Conservation (phyloP, 1,140 invertebrate species). For the Lamellibrachia luymesi region DNA sequence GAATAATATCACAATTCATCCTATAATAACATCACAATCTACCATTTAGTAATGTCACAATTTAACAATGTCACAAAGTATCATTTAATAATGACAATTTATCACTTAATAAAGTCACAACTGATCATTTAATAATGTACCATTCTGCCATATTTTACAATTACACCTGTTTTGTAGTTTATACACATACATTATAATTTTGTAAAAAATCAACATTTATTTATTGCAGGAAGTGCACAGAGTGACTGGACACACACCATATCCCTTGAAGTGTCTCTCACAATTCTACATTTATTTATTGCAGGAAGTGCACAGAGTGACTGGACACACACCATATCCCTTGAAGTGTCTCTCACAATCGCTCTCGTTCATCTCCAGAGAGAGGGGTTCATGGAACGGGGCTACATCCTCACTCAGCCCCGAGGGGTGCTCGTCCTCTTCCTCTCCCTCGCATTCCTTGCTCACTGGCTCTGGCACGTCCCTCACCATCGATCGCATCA, state of each 20-base stretch:
- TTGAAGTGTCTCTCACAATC: conserved; percentile 54
- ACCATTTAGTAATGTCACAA: not conserved
- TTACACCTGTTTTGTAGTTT: not conserved
- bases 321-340: conserved; percentile 27
- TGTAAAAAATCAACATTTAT: too few relatives aligned
- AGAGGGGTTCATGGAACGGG: conserved; percentile 24
- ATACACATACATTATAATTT: not conserved
- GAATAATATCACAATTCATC: too few relatives aligned
- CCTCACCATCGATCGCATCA: conserved; percentile 66
- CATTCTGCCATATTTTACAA: not conserved
- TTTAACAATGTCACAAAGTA: not conserved
- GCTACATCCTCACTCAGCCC: conserved; percentile 31
- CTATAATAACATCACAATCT: too few relatives aligned
- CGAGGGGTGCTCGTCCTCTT: conserved; percentile 60
- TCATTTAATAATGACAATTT: not conserved
- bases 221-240: not conserved
- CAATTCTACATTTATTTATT: too few relatives aligned
- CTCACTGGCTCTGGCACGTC: conserved; percentile 34
- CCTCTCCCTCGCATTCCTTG: conserved; percentile 34
- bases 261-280: conserved; percentile 51
- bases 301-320: not conserved
- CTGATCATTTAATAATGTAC: not conserved
- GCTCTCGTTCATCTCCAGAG: conserved; percentile 56
- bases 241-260: conserved; percentile 16
- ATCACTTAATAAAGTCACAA: not conserved